Base-by-base conservation (phyloP, 2,797 vertebrate genomes). In the Phylloscopus collybita region DNA sequence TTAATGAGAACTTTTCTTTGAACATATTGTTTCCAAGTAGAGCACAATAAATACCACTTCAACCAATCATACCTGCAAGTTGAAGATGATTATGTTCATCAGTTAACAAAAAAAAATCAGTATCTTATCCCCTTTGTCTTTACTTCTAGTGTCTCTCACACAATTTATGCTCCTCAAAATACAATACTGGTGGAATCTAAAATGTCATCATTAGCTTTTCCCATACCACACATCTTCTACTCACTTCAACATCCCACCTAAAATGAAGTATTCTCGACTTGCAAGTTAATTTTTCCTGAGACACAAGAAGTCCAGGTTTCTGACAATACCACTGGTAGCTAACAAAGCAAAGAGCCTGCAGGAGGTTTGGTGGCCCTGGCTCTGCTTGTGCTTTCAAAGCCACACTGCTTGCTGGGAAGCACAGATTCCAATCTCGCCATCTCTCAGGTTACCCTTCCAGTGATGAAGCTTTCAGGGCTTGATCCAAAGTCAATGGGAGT, bases 391-490 rank as follows among this genome's bases (percentile, higher is more conserved):
- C 60, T 92, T 85, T 93, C 84, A 78, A 42, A 88, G 86, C 22
- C 80, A 80, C 88, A 80, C 76, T 89, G 92, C 92, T 89, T 40
- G 57, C 88, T 87, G 80, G 50, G 74, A 93, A 91, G 76, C 71
- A 84, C 3, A 91, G 88, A 92, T 96, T 95, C 90, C 94, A 83
- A 88, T 93, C 94, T 95, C 79, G 17, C 53, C 82, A 89, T 93
- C 94, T 95, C 94, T 96, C 94, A 82, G 96, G 95, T 96, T 95
- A 94, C 93, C 90, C 71, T 86, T 78, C 87, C 87, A 91, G 72
- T 50, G 88, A 95, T 88, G 85, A 86, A 73, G 65, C 66, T 95
- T 87, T 83, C 74, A 93, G 40, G 56, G 88, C 61, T 92, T 82
- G 93, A 86, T 73, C 80, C 86, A 85, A 80, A 94, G 83, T 94